Percentiles rank a stretch among this genome's conserved stretches.
Evolutionary conservation across 2,888 invertebrate genomes (phyloP).

Genomic region (Salticus scenicus): DNA sequence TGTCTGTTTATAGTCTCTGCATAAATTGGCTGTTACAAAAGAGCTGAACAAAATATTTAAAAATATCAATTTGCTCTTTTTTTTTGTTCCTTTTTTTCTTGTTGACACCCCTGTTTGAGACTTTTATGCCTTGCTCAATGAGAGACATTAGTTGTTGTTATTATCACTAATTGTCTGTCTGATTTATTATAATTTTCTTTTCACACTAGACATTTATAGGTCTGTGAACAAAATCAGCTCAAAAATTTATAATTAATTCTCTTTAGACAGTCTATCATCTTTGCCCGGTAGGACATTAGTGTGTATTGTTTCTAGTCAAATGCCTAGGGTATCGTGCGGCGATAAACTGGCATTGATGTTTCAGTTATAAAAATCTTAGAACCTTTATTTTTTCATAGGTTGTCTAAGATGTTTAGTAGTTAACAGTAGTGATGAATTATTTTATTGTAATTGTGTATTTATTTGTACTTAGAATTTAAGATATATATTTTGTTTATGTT

Average conservation of each 20-base stretch:
- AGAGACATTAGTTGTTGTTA: constrained; percentile 54
- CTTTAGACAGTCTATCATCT: constrained; percentile 49
- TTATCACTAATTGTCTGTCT: not conserved
- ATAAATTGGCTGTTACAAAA: too few species aligned
- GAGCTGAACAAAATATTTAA: too few species aligned
- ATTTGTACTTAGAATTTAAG: constrained; percentile 4
- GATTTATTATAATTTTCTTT: constrained; percentile 40
- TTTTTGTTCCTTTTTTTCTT: too few species aligned
- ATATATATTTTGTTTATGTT: not conserved
- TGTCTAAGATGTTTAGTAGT: not conserved
- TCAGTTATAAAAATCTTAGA: constrained; percentile 5
- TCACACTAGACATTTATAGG: constrained; percentile 45
- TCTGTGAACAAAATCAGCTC: constrained; percentile 62
- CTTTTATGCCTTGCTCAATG: constrained; percentile 63
- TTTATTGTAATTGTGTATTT: constrained; percentile 14
- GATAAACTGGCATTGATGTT: constrained; percentile 59
- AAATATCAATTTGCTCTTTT: too few species aligned
- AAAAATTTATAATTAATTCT: constrained; percentile 44
- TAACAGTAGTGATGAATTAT: not conserved
- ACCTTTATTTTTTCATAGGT: not conserved
- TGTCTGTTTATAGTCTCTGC: too few species aligned
- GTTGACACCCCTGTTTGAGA: constrained; percentile 55
- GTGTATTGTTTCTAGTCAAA: constrained; percentile 66
- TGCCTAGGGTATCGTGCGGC: constrained; percentile 49
- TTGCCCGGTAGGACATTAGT: constrained; percentile 53